These are phyloP conservation scores for Lottia gigantea DNA, from an alignment of 2,888 invertebrate genomes.

Conservation along the genomic window DNA sequence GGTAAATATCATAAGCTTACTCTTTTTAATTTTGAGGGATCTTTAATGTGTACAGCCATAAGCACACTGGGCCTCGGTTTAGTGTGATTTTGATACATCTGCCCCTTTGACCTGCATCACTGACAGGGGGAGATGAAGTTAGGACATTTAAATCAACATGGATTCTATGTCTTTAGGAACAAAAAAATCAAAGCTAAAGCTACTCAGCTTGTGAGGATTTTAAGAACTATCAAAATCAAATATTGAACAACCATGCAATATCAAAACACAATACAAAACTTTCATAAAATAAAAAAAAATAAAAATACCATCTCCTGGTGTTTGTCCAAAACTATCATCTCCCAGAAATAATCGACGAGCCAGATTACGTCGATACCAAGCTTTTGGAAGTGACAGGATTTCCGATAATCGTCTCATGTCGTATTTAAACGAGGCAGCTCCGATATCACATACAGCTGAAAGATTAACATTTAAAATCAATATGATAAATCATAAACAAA, in stretches of 20 bases:
- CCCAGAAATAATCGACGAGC: slow-evolving; percentile 75
- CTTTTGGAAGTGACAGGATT: slow-evolving; percentile 96
- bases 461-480: slow-evolving; percentile 14
- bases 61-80: no score
- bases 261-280: slow-evolving; percentile 7
- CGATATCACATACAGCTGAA: slow-evolving; percentile 90
- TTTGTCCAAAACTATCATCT: slow-evolving; percentile 78
- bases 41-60: no score
- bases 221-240: background rate
- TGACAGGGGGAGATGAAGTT: no score
- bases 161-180: no score
- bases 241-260: background rate
- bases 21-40: no score
- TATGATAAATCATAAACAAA: background rate
- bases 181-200: no score
- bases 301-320: slow-evolving; percentile 47
- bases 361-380: slow-evolving; percentile 96
- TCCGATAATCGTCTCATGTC: slow-evolving; percentile 97
- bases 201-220: no score
- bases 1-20: no score
- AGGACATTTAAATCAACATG: no score
- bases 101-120: no score
- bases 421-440: slow-evolving; percentile 89
- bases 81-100: no score
- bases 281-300: background rate